Base-by-base conservation (phyloP, 2,113 vertebrate species). In the Panthera tigris region DNA sequence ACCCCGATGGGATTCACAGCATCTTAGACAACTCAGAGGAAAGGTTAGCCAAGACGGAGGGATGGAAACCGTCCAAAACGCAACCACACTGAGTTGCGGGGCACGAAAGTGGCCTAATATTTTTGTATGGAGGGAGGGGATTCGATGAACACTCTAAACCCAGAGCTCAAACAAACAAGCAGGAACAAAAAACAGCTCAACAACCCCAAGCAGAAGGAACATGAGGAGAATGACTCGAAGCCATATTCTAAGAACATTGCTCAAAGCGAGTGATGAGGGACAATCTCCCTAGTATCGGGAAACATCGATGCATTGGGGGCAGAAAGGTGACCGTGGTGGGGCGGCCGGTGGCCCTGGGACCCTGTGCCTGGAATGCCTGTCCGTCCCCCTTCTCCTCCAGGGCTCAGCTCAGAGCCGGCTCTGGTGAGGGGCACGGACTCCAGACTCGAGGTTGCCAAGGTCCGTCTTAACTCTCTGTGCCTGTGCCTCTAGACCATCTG, bases 231-330 rank as follows among this genome's bases (percentile, higher is more conserved):
- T 36, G 12, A 63, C 52, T 48, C 36, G 39, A 36, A 63, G 66
- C 5, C 16, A 10, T n/a, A 29, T 15, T 31, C 6, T 66, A 81
- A 31, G 48, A 29, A 80, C 36, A 16, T 15, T 80, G 48, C 61
- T 69, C 48, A 48, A 87, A 89, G 48, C 2, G n/a, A 69, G 29
- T 29, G 50, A 71, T 3, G 48, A n/a, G 27, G 57, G 36, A 82
- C 52, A n/a, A 12, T 25, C 78, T n/a, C 71, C 29, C 39, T 45
- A 21, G 41, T 29, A 25, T 16, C 1, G 33, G 31, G 63, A 68
- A 86, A 71, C 68, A 71, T n/a, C 9, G 8, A 5, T 0, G 18
- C 8, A 2, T 5, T 11, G 68, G n/a, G 19, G n/a, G n/a, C n/a
- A 36, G 68, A 29, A 7, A 21, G n/a, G n/a, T 19, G 33, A 71